Evolutionary conservation across 2,797 vertebrate genomes (phyloP).

Genomic region (Lindbergichthys nudifrons): DNA sequence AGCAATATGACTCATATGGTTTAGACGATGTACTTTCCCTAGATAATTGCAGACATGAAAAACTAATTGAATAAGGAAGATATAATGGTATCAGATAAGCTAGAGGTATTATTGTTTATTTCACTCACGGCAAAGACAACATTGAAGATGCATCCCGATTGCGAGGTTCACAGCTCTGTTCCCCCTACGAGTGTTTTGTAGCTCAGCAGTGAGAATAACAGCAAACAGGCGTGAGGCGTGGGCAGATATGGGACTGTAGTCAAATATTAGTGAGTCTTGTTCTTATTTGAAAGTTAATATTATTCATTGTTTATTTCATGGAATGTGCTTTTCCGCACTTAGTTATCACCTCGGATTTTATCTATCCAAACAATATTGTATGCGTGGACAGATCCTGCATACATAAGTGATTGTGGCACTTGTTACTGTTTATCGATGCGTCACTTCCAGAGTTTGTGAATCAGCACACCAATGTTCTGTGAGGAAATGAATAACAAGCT

Average conservation of each 20-base stretch:
- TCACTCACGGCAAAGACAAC: background rate
- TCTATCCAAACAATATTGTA: background rate
- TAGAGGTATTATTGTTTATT: constrained; percentile 3
- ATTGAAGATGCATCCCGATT: background rate
- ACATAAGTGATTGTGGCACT: background rate
- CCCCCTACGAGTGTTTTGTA: constrained; percentile 7
- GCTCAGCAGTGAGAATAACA: constrained; percentile 10
- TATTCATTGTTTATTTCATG: constrained; percentile 13
- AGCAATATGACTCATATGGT: no score
- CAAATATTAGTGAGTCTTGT: constrained; percentile 7
- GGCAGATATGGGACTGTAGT: constrained; percentile 6
- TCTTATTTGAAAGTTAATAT: background rate
- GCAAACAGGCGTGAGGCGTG: constrained; percentile 8
- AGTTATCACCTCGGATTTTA: constrained; percentile 7
- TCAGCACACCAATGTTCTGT: background rate
- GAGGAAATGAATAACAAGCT: background rate
- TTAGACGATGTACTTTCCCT: background rate
- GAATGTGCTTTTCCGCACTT: background rate
- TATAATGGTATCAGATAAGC: background rate
- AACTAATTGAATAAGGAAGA: background rate
- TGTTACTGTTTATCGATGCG: background rate
- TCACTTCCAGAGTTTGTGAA: background rate
- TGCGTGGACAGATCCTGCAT: background rate
- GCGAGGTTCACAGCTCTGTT: background rate
- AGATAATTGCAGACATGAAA: background rate